phyloP scores from a whole-genome alignment of 2,888 invertebrate species.

The Selenia dentaria region DNA sequence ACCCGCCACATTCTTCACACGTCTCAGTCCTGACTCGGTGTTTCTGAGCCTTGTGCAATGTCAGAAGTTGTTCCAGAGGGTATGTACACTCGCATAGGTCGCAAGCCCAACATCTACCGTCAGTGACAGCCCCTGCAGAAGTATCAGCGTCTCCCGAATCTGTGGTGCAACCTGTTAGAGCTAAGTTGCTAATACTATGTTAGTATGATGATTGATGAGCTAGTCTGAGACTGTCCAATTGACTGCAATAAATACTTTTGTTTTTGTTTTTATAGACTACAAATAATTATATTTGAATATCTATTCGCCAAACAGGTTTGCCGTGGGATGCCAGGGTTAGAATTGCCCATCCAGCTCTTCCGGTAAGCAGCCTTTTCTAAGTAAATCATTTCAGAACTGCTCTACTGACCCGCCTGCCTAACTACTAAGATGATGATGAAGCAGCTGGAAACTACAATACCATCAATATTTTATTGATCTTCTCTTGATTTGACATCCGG shows the following conservation, averaged over 20 bases:
- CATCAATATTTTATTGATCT: too few species aligned
- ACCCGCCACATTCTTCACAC: conserved; percentile 77
- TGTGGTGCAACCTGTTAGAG: conserved; percentile 12
- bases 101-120: conserved; percentile 80
- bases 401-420: too few species aligned
- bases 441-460: too few species aligned
- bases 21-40: conserved; percentile 84
- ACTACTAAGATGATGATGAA: too few species aligned
- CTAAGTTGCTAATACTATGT: conserved; percentile 4
- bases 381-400: too few species aligned
- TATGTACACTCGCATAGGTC: conserved; percentile 89
- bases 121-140: conserved; percentile 14
- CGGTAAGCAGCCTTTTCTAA: too few species aligned
- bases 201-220: neutral
- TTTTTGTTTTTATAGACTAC: neutral
- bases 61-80: conserved; percentile 87
- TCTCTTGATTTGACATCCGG: too few species aligned
- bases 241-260: neutral
- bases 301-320: too few species aligned
- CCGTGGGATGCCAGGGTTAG: too few species aligned
- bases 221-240: neutral
- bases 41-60: conserved; percentile 87
- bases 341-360: too few species aligned
- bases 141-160: conserved; percentile 34
- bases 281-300: too few species aligned